phyloP scores from a whole-genome alignment of 1,140 invertebrate genomes.

The Venturia canescens region DNA sequence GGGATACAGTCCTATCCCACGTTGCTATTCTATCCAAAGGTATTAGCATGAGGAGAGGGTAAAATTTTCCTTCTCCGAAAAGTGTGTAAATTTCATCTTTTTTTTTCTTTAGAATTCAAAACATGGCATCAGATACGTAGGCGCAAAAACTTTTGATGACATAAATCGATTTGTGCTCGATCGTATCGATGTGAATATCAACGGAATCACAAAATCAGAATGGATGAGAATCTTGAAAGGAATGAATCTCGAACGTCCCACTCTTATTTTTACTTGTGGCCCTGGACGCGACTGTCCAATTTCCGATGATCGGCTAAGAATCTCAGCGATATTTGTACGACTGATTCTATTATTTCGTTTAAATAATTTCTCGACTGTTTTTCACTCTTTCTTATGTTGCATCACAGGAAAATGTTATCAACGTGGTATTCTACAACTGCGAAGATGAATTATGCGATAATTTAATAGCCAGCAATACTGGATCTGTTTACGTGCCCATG shows the following conservation, averaged over 20 bases:
- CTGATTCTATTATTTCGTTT: constrained; percentile 51
- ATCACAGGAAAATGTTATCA: constrained; percentile 62
- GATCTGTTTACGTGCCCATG: constrained; percentile 58
- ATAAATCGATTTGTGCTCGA: constrained; percentile 75
- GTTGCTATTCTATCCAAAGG: constrained; percentile 78
- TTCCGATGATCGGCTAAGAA: constrained; percentile 77
- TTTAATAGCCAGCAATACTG: constrained; percentile 49
- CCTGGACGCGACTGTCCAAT: constrained; percentile 78
- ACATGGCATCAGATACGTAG: constrained; percentile 69
- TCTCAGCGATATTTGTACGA: constrained; percentile 82
- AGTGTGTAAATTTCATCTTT: constrained; percentile 11
- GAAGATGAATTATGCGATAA: constrained; percentile 52
- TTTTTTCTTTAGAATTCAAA: constrained; percentile 63
- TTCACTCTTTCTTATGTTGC: constrained; percentile 6
- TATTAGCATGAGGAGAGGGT: constrained; percentile 33
- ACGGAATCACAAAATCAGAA: constrained; percentile 59
- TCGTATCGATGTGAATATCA: constrained; percentile 67
- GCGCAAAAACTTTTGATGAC: constrained; percentile 71
- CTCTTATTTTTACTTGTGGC: constrained; percentile 75
- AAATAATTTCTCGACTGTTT: constrained; percentile 23
- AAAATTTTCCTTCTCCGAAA: constrained; percentile 1
- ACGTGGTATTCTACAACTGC: constrained; percentile 59
- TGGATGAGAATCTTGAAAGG: constrained; percentile 62
- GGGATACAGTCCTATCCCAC: constrained; percentile 84
- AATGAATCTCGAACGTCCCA: constrained; percentile 59